Percentiles rank a stretch among this genome's conserved stretches.
Conservation (phyloP, 2,888 invertebrate genomes). For the Omphaloscelis lunosa region DNA sequence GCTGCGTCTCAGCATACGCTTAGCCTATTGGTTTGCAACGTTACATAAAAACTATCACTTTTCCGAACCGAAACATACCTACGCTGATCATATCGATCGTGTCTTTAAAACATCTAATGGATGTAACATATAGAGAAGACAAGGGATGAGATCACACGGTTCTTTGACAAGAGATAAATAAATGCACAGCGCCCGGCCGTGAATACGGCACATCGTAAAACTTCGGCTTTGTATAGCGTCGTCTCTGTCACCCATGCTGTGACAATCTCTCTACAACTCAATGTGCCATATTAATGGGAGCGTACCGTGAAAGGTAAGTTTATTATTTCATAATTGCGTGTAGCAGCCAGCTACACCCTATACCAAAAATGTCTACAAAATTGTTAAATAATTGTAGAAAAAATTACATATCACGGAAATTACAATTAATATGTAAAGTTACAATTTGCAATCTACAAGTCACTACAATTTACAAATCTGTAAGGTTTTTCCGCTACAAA, state of each 20-base stretch:
- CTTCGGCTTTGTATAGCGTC: neutral
- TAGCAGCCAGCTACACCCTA: no score
- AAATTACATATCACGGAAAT: no score
- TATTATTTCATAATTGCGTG: neutral
- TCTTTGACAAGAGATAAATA: neutral
- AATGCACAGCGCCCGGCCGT: neutral
- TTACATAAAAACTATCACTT: neutral
- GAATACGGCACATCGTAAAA: neutral
- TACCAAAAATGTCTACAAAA: no score
- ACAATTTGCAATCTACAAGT: no score
- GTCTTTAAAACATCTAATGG: neutral
- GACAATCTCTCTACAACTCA: neutral
- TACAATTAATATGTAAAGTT: no score
- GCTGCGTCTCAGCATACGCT: neutral
- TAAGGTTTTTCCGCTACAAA: no score
- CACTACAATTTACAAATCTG: no score
- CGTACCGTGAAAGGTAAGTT: neutral
- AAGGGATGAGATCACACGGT: conserved; percentile 2
- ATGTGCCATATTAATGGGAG: neutral
- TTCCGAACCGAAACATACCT: neutral
- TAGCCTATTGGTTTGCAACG: neutral
- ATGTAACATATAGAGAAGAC: neutral
- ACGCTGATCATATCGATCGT: neutral
- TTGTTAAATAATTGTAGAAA: no score
- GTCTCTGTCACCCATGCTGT: neutral